These are phyloP conservation scores for Rhinophrynus dorsalis DNA, from an alignment of 2,797 vertebrate species.

Conservation along the genomic window DNA sequence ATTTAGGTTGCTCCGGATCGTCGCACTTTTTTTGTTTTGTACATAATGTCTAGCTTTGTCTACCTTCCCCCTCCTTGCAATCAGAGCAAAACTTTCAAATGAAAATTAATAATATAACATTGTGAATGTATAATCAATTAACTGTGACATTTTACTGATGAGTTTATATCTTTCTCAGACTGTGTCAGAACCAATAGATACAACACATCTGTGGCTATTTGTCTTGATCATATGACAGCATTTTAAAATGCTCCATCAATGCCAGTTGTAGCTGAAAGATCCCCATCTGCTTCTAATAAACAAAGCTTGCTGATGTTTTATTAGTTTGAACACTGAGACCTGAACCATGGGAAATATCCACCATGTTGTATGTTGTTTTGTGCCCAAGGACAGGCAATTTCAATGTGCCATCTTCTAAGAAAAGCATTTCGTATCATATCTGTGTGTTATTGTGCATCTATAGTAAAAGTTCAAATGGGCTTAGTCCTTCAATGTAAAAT, in stretches of 20 bases:
- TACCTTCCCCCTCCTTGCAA: too few relatives aligned
- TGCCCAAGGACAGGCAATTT: background rate
- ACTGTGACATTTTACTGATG: background rate
- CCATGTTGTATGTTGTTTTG: background rate
- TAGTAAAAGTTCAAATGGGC: too few relatives aligned
- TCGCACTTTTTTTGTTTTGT: too few relatives aligned
- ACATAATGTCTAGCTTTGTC: too few relatives aligned
- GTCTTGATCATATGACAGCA: background rate
- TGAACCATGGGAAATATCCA: background rate
- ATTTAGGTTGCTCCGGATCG: too few relatives aligned
- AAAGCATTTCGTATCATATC: too few relatives aligned
- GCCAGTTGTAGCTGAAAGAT: background rate
- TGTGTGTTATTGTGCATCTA: too few relatives aligned
- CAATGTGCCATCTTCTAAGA: background rate
- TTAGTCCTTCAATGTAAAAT: too few relatives aligned
- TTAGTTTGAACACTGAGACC: background rate
- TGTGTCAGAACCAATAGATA: background rate
- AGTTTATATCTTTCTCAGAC: background rate
- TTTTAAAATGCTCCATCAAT: background rate
- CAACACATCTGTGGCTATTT: background rate
- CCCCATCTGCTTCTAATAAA: background rate
- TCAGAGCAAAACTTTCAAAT: background rate
- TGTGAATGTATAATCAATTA: background rate
- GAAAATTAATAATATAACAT: background rate
- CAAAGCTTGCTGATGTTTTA: background rate